These are phyloP conservation scores for Zelostemma sp. DNA, from an alignment of 1,140 invertebrate genomes.

Conservation along the genomic window DNA sequence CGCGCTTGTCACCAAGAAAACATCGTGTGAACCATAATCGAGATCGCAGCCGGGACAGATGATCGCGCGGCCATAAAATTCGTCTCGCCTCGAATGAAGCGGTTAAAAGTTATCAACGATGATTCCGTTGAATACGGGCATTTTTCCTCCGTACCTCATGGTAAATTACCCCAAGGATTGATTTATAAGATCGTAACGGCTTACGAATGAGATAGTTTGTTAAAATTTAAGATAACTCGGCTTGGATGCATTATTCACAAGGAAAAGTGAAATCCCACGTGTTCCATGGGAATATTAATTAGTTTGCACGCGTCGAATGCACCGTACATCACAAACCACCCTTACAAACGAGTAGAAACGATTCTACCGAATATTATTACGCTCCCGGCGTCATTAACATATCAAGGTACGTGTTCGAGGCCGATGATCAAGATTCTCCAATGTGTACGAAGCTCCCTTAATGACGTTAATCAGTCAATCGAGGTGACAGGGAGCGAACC, in stretches of 20 bases:
- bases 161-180: conserved; percentile 4
- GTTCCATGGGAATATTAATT: conserved; percentile 7
- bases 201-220: not conserved
- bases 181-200: conserved; percentile 2
- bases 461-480: conserved; percentile 41
- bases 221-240: not conserved
- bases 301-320: not conserved
- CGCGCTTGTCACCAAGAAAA: conserved; percentile 6
- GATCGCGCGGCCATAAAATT: not conserved
- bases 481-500: conserved; percentile 38
- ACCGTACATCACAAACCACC: too few relatives aligned
- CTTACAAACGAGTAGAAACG: conserved; percentile 40
- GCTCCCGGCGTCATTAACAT: conserved; percentile 30
- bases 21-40: conserved; percentile 26
- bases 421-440: conserved; percentile 37
- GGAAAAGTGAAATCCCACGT: not conserved
- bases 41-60: not conserved
- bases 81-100: not conserved
- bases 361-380: conserved; percentile 39
- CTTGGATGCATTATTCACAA: too few relatives aligned
- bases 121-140: not conserved
- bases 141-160: not conserved
- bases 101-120: not conserved
- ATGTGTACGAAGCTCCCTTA: conserved; percentile 25
- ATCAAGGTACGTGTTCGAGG: conserved; percentile 23